These are phyloP conservation scores for Drosophila arizonae DNA, from an alignment of 1,140 invertebrate genomes.

Conservation along the genomic window DNA sequence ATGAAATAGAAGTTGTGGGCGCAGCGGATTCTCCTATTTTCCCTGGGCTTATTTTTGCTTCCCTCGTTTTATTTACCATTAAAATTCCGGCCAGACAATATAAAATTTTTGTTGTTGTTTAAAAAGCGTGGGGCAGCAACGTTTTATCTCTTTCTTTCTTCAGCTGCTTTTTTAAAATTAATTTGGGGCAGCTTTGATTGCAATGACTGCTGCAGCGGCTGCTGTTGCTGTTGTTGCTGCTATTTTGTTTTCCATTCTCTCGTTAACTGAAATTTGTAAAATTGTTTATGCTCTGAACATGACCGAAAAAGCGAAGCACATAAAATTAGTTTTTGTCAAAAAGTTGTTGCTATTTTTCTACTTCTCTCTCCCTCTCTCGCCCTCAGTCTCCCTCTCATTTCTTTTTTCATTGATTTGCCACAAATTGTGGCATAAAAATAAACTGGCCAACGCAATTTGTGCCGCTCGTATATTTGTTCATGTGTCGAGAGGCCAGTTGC, in stretches of 20 bases:
- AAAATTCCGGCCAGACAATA: constrained; percentile 76
- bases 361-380: neutral
- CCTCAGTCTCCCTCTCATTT: neutral
- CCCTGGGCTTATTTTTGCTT: neutral
- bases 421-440: constrained; percentile 78
- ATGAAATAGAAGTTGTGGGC: constrained; percentile 14
- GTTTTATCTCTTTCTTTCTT: constrained; percentile 1
- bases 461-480: constrained; percentile 52
- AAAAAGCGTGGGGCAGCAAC: constrained; percentile 57
- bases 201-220: constrained; percentile 20
- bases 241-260: constrained; percentile 22
- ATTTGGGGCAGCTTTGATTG: constrained; percentile 78
- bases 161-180: constrained; percentile 73
- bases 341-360: neutral
- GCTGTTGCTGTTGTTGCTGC: neutral
- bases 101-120: constrained; percentile 71
- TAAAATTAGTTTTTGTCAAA: constrained; percentile 51
- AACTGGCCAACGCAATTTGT: constrained; percentile 50
- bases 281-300: constrained; percentile 71
- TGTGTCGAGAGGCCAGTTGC: constrained; percentile 54
- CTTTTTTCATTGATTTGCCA: constrained; percentile 73
- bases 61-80: constrained; percentile 63
- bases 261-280: constrained; percentile 39
- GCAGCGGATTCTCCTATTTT: constrained; percentile 12
- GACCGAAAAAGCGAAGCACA: constrained; percentile 31